Evolutionary conservation across 2,113 vertebrate genomes (phyloP), one percentile per base, ranked within the genome.

Genomic region (Scartelaos histophorus): DNA sequence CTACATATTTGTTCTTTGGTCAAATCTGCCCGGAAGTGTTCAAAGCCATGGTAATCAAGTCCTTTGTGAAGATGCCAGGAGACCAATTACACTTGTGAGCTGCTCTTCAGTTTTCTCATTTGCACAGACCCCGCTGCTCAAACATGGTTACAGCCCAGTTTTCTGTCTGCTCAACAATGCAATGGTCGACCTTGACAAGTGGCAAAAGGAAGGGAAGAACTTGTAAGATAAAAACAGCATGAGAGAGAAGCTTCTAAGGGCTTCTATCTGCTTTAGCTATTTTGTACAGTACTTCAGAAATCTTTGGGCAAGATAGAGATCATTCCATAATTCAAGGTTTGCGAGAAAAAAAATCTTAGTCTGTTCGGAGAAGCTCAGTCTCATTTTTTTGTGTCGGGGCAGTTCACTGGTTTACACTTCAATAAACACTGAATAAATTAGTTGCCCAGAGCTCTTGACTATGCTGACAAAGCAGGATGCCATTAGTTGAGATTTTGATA

Each of bases 41-140:
- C 93, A 93, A 93, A 93, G 89, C 75, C 84, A 89, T 92, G 90
- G 87, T 92, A 92, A 93, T 92, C 69, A 91, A 83, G 83, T 65
- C 62, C 81, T 62, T 57, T 82, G 74, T 85, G 82, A 82, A 87
- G 89, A 90, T 88, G 90, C 90, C 90, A 86, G 87, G 91, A 93
- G 91, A 90, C 91, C 91, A 92, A 93, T 92, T 91, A 92, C 85
- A 85, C 86, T 89, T 22, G 74, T 78, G 87, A 89, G 88, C 79
- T 79, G 71, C 85, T 85, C 88, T 91, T 90, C 81, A 88, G 87
- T 80, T 80, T 84, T 77, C 78, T 88, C 76, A 81, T 83, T 85
- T 85, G 70, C 82, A 72, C 10, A 77, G 87, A 87, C 85, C 86
- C 82, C 82, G 84, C 88, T 82, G 90, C 86, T 89, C 82, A 83